Conservation (phyloP, 2,797 vertebrate genomes). For the Echiichthys vipera region DNA sequence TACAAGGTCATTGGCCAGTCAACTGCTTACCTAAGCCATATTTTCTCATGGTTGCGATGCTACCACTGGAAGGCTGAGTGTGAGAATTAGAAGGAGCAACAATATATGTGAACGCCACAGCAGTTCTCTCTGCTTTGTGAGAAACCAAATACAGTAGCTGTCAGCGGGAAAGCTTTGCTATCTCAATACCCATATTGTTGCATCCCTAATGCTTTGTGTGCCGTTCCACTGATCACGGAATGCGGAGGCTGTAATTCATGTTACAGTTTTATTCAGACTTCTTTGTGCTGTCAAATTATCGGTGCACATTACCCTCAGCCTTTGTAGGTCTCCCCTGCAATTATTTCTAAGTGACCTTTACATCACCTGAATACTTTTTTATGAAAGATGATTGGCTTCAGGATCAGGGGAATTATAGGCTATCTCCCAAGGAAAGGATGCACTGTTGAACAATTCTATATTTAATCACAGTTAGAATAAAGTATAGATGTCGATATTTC, state of each 20-base stretch:
- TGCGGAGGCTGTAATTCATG: slow-evolving; percentile 56
- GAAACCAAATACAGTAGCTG: slow-evolving; percentile 48
- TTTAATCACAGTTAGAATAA: not conserved
- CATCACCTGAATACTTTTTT: slow-evolving; percentile 32
- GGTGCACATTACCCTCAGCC: slow-evolving; percentile 36
- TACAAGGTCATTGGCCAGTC: slow-evolving; percentile 46
- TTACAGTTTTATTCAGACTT: slow-evolving; percentile 61
- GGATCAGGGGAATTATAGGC: slow-evolving; percentile 1
- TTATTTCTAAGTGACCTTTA: slow-evolving; percentile 56
- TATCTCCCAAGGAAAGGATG: slow-evolving; percentile 48
- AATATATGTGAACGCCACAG: slow-evolving; percentile 39
- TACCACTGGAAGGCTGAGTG: slow-evolving; percentile 25
- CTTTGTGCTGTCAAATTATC: slow-evolving; percentile 59
- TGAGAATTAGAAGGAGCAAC: slow-evolving; percentile 39
- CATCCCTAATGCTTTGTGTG: slow-evolving; percentile 65
- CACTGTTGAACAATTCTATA: slow-evolving; percentile 7
- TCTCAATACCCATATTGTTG: slow-evolving; percentile 65
- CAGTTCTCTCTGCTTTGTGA: slow-evolving; percentile 51
- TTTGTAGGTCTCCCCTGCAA: slow-evolving; percentile 43
- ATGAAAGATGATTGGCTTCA: slow-evolving; percentile 39
- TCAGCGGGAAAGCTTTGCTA: slow-evolving; percentile 52
- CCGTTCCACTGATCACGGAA: slow-evolving; percentile 58
- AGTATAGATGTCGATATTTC: not conserved
- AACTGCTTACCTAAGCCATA: slow-evolving; percentile 41
- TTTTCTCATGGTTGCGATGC: slow-evolving; percentile 38